A percentile compares a stretch with the other conserved stretches of the same genome.
Conservation (phyloP, 2,888 invertebrate genomes). For the Gymnocheta viridis region DNA sequence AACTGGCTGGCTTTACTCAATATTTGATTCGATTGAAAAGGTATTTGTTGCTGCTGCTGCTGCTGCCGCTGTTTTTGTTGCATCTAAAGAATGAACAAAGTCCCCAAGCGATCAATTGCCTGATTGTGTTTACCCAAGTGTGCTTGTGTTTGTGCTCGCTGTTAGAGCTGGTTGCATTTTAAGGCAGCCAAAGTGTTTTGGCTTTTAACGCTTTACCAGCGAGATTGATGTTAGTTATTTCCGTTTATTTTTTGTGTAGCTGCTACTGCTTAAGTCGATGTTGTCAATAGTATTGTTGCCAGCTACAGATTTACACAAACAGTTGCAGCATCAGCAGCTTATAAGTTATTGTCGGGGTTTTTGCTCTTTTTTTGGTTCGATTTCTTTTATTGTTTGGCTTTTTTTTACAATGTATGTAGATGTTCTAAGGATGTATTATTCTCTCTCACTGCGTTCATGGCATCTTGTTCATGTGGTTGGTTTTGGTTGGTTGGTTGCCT, state of each 20-base stretch:
- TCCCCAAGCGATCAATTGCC: conserved; percentile 54
- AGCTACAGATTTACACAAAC: conserved; percentile 41
- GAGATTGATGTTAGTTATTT: conserved; percentile 61
- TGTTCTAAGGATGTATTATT: neutral
- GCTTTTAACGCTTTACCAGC: conserved; percentile 64
- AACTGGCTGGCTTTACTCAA: conserved; percentile 25
- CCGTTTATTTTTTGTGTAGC: conserved; percentile 23
- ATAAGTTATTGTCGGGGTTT: conserved; percentile 18
- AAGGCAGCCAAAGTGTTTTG: conserved; percentile 55
- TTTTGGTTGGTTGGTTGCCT: conserved; percentile 4
- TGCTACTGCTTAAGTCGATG: conserved; percentile 37
- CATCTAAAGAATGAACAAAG: conserved; percentile 30
- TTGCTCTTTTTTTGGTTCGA: neutral
- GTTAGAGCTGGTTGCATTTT: conserved; percentile 47
- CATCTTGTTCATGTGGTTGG: conserved; percentile 23
- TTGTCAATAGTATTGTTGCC: conserved; percentile 42
- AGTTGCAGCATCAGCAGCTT: conserved; percentile 41
- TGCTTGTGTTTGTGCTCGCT: neutral
- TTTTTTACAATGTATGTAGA: neutral
- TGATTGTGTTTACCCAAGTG: conserved; percentile 20
- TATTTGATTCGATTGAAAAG: conserved; percentile 32
- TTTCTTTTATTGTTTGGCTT: conserved; percentile 7
- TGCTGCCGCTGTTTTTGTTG: neutral
- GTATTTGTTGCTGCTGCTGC: neutral
- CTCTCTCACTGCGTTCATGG: neutral